Evolutionary conservation across 2,113 vertebrate species (phyloP).

Genomic region (Albula goreensis): DNA sequence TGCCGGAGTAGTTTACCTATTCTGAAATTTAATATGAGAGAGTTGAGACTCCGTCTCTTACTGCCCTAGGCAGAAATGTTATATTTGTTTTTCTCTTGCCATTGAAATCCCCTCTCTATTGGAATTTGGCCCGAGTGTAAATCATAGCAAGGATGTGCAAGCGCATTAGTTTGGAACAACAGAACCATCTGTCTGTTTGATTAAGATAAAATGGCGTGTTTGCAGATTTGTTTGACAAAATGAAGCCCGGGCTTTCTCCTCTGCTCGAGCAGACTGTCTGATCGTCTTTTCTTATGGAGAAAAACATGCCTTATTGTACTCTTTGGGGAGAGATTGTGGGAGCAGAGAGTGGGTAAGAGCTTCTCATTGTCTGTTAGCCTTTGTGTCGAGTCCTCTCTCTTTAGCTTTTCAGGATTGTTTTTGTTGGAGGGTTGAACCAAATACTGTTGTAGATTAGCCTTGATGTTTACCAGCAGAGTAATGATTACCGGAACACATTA

Average conservation of each 20-base stretch:
- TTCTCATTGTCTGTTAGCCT: background rate
- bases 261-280: background rate
- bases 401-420: too few species aligned
- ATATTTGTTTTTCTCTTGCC: background rate
- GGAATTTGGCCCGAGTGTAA: background rate
- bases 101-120: background rate
- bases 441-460: too few species aligned
- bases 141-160: background rate
- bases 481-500: too few species aligned
- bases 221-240: slow-evolving; percentile 11
- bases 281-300: background rate
- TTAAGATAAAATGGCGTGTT: slow-evolving; percentile 2
- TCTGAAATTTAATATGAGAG: background rate
- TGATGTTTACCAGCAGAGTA: too few species aligned
- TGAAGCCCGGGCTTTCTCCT: background rate
- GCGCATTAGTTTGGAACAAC: background rate
- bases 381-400: background rate
- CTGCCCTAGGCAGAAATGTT: background rate
- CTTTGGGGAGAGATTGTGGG: background rate
- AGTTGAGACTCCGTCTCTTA: background rate
- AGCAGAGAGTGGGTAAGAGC: background rate
- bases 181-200: slow-evolving; percentile 15
- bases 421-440: too few species aligned
- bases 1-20: background rate
- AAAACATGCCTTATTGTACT: background rate